Evolutionary conservation across 2,888 invertebrate genomes (phyloP), one percentile per base, ranked within the genome.

Genomic region (Clistopyga incitator): DNA sequence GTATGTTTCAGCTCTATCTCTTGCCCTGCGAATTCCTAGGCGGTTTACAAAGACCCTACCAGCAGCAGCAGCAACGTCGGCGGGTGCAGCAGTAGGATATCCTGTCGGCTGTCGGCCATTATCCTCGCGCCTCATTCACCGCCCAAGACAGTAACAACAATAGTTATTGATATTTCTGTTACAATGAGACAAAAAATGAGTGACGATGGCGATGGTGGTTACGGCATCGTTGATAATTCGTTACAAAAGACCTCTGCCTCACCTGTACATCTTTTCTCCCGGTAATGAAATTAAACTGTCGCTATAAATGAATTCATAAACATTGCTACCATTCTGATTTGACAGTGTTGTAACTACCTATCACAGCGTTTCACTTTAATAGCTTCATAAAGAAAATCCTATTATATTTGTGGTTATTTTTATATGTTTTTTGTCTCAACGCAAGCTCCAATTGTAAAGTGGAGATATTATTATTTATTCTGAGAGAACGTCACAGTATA

Each of bases 1-100:
- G n/a, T 54, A 15, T 76, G n/a, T 83, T 85, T 42, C 72, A 88
- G 88, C 56, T 87, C 1, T 86, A 85, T 59, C 79, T 88, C 74
- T 84, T 89, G 8, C 88, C 89, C 23, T 89, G 89, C 54, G 88
- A 87, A 8, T 61, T 88, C 2, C 78, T 88, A 67, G 83, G 76
- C 23, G 82, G 80, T 75, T 79, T 77, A 25, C 75, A 82, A 50
- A 72, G 67, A 52, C 42, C 61, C 18, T 74, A 74, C 50, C 70
- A 38, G 23, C 71, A 74, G 47, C 13, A 45, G 38, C 18, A 81
- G 29, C 71, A 82, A 54, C 81, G 56, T 61, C 34, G 61, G 61
- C 61, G 61, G 25, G 61, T 29, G 76, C 82, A 78, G 70, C 64
- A 59, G 42, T 20, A 65, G 42, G 77, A 78, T 56, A 81, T 65